Evolutionary conservation across 2,113 vertebrate species (phyloP), one percentile per base, ranked within the genome.

Genomic region (Eolophus roseicapilla): DNA sequence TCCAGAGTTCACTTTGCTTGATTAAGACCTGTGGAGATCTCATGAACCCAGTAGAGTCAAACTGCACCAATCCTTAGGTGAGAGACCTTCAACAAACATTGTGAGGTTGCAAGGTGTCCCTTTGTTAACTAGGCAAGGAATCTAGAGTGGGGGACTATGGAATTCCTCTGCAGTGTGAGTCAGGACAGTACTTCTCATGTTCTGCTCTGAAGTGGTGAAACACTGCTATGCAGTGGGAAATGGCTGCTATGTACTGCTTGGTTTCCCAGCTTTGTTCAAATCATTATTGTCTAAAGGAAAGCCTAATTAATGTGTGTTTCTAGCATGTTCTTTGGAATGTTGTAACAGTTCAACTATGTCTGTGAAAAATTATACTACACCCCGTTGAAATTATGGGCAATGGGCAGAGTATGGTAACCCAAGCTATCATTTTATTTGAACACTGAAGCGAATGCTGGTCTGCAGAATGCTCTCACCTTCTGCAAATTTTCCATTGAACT

Each of bases 121-220:
- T 33, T 4, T 12, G 19, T 10, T 37, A n/a, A n/a, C 27, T 17
- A 4, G 15, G 41, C 10, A 0, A 6, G 78, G n/a, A 17, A 29
- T 12, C 6, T 0, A 6, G 1, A 27, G 78, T 6, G 23, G 41
- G 7, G 11, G 3, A 3, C 44, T 39, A 3, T 8, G 44, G n/a
- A 21, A 75, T 28, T 16, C 13, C 52, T 60, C 67, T 50, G 62
- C 43, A 23, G 50, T 29, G 39, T 4, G 0, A 8, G 49, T 1
- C 11, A 8, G 20, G 59, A 46, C 70, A 21, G 8, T 13, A 5
- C 33, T 28, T n/a, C 55, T 19, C 47, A 5, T 24, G 21, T 25
- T 28, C 17, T 76, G 59, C 62, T 73, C 47, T 46, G 23, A 57
- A 4, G 27, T 11, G 55, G 5, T 33, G 49, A 11, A 37, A 16